A percentile compares a stretch with the other conserved stretches of the same genome.
Conservation (phyloP, 92 coral and sea anemone species). For the Porites divaricata region DNA sequence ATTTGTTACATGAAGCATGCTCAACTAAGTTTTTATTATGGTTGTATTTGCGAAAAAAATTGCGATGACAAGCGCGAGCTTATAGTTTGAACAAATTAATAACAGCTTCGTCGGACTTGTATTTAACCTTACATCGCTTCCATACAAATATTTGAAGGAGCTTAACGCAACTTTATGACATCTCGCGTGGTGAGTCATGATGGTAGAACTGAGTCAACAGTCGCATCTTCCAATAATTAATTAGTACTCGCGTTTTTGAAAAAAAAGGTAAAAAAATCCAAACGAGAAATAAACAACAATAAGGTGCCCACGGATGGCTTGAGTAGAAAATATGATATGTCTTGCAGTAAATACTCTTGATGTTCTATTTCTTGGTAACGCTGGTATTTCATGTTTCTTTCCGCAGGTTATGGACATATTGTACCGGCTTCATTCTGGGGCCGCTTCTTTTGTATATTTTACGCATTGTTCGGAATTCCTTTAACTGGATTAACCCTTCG, state of each 20-base stretch:
- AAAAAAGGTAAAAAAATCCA: neutral
- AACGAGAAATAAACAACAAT: no score
- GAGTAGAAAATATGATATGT: no score
- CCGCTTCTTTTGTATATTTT: conserved; percentile 79
- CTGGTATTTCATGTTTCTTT: neutral
- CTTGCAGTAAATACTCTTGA: neutral
- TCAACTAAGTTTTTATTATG: no score
- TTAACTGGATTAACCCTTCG: conserved; percentile 92
- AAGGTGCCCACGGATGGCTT: no score
- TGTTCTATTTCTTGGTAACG: neutral
- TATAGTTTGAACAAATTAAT: conserved; percentile 16
- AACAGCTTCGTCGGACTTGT: conserved; percentile 15
- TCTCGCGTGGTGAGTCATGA: neutral
- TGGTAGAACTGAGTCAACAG: neutral
- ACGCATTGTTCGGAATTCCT: conserved; percentile 95
- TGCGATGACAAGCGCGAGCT: neutral
- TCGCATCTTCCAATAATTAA: neutral
- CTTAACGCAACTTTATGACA: conserved; percentile 31
- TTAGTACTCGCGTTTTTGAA: neutral
- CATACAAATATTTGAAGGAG: conserved; percentile 37
- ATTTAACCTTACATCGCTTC: conserved; percentile 29
- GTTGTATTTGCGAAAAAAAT: neutral
- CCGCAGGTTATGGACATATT: conserved; percentile 95
- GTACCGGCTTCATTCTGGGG: conserved; percentile 86
- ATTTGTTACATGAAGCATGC: neutral